Percentiles rank a stretch among this genome's conserved stretches.
Evolutionary conservation across 2,113 vertebrate species (phyloP).

Genomic region (Pitta sordida): DNA sequence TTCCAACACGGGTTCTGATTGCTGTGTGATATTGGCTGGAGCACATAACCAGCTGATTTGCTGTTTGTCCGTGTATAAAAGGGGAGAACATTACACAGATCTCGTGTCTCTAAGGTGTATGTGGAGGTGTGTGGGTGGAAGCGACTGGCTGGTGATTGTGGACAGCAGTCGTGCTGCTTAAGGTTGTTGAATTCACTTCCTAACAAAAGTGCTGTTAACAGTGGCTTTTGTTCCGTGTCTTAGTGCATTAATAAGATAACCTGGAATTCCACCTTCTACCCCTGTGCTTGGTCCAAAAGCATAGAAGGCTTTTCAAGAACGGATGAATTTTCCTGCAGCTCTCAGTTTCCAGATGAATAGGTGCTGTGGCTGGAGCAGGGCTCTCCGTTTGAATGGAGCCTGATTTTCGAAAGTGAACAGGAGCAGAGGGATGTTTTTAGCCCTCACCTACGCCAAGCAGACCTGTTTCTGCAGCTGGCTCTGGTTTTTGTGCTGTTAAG

Average conservation of each 20-base stretch:
- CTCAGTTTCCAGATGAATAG: background rate
- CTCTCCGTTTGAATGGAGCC: fast-evolving
- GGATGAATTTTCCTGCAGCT: background rate
- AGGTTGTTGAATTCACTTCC: background rate
- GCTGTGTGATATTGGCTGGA: background rate
- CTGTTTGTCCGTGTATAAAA: background rate
- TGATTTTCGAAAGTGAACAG: background rate
- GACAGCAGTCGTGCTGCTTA: background rate
- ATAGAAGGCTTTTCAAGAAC: background rate
- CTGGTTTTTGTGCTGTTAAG: background rate
- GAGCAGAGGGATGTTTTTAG: background rate
- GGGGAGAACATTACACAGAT: background rate
- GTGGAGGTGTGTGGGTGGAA: background rate
- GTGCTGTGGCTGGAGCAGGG: background rate
- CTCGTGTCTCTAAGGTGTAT: background rate
- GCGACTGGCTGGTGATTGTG: background rate
- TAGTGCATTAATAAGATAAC: background rate
- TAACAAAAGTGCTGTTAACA: background rate
- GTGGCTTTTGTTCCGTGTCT: background rate
- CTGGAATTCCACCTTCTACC: background rate
- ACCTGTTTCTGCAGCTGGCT: background rate
- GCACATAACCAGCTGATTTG: background rate
- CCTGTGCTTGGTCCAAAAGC: background rate
- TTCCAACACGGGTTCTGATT: fast-evolving
- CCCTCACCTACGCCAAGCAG: background rate